These are phyloP conservation scores for Amazona vittata DNA, from an alignment of 2,113 vertebrate species.

Conservation along the genomic window DNA sequence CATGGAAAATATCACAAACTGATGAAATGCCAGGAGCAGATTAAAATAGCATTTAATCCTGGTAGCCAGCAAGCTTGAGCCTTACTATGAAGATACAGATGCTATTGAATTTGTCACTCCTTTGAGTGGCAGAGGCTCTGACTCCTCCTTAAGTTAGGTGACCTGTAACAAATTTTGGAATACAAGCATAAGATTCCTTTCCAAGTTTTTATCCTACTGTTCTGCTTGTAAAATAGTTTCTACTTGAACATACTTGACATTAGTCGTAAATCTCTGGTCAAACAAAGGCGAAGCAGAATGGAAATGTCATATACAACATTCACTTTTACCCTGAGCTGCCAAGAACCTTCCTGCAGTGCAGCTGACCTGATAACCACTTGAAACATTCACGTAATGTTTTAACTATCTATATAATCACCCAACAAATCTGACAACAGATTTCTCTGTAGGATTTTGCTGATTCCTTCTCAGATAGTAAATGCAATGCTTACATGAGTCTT, in stretches of 20 bases:
- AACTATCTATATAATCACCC: background rate
- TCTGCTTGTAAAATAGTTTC: slow-evolving; percentile 18
- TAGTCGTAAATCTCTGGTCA: slow-evolving; percentile 12
- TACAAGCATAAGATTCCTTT: background rate
- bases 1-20: background rate
- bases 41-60: background rate
- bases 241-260: background rate
- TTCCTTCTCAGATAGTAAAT: background rate
- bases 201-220: background rate
- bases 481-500: background rate
- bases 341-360: background rate
- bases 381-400: background rate
- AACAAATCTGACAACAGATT: background rate
- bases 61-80: background rate
- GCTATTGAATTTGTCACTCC: slow-evolving; percentile 21
- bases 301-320: background rate
- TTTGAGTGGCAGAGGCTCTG: background rate
- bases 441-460: background rate
- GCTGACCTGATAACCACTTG: background rate
- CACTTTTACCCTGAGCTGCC: background rate
- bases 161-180: background rate
- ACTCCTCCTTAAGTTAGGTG: background rate
- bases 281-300: background rate
- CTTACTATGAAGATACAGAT: background rate
- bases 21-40: background rate